Base-by-base conservation (phyloP, 2,113 vertebrate species). In the Arvicanthis niloticus region DNA sequence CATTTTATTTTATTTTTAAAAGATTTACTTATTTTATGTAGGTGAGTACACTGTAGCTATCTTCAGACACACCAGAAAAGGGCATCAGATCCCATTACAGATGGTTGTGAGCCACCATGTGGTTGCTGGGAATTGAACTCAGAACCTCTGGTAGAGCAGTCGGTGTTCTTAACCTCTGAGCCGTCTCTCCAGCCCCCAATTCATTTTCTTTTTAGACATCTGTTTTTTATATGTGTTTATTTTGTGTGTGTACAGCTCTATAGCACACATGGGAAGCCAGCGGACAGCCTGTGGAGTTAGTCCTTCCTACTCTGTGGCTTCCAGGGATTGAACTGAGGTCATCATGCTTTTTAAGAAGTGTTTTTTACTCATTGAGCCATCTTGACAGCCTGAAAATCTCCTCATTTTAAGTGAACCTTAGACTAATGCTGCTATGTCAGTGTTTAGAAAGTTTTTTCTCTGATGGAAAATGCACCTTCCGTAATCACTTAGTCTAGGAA, bases 401-500 rank as follows among this genome's bases (percentile, higher is more conserved):
- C 5, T 80, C 96, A 93, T 97, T 98, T 98, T 97, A 96, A 82
- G 75, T 98, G 92, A 85, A 88, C 96, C 80, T 91, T 96, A 96
- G 97, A 78, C 97, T 98, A 97, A 62, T 85, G 92, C 90, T 94
- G 92, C 70, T 88, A 72, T 96, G 95, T 98, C 94, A 76, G 72
- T 98, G 91, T 91, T 81, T 97, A 80, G 84, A 84, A 97, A 94
- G 90, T 70, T 88, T 92, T 70, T 88, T 92, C 73, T 91, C 77
- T 94, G 91, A 73, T 97, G n/a, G 89, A 93, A 97, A 94, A 89
- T 96, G 51, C 58, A 58, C 82, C 93, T 40, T 37, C 76, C 80
- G 7, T 91, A 86, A 92, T 90, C 15, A 42, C 0, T 97, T 90
- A 88, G 26, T 62, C 45, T 91, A 91, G n/a, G 37, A 92, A 76